Base-by-base conservation (phyloP, 2,888 invertebrate genomes). In the Colostygia pectinataria region DNA sequence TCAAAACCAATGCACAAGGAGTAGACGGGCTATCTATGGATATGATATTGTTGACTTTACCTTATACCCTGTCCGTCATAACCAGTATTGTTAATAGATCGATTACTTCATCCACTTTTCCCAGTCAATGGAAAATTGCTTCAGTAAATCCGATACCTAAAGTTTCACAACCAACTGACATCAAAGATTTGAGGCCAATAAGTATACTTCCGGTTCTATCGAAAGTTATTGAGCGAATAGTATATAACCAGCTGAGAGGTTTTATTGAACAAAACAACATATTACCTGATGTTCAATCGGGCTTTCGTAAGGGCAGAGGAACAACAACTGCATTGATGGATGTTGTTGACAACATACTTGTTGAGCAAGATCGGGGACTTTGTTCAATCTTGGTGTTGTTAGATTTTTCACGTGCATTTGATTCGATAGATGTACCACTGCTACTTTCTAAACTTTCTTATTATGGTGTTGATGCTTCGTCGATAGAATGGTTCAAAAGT, bases 331-430 rank as follows among this genome's bases (percentile, higher is more conserved):
- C 29, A 0, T 6, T 29, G 14, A 2, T 13, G 7, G 29, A 29
- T 29, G 14, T 29, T 2, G 29, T 29, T 7, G 34, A 37, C 37
- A 37, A 37, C 8, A 14, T 37, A n/a, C 24, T 36, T 3, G 24
- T 9, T 24, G 24, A 2, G 1, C 25, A 37, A n/a, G 37, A 37
- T 25, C 4, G 9, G 5, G 25, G 37, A 1, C 5, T 25, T n/a
- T 14, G n/a, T 2, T 23, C 25, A 0, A 9, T 37, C 5, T 14
- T 37, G 9, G 24, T 27, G 6, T 20, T 20, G 8, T 9, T 34
- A 7, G 33, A 34, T 10, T 34, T 34, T 3, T 34, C 33, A 1
- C 14, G 27, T 5, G 37, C 31, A 9, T 39, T 29, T 20, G 27
- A 38, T 12, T 20, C 20, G 1, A 20, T 39, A 1, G 18, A 15